A percentile compares a stretch with the other conserved stretches of the same genome.
These are phyloP conservation scores for Calycopis cecrops DNA, from an alignment of 1,140 invertebrate species.

Conservation along the genomic window DNA sequence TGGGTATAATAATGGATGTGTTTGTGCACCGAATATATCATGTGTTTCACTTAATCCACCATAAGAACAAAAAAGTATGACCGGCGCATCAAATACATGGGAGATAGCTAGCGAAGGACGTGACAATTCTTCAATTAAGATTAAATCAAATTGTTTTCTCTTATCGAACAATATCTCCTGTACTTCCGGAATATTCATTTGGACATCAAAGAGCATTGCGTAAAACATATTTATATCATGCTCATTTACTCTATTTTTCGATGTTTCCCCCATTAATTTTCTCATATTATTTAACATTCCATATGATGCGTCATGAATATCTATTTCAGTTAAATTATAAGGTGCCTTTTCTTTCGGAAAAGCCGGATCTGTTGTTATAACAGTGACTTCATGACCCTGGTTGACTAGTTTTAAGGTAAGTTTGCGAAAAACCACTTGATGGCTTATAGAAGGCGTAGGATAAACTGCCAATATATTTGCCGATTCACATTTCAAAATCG, in stretches of 20 bases:
- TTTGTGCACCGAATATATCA: conserved; percentile 25
- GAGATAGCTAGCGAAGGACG: conserved; percentile 24
- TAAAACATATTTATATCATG: conserved; percentile 15
- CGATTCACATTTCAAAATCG: no score
- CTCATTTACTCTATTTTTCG: no score
- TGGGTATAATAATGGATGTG: conserved; percentile 39
- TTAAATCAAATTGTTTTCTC: conserved; percentile 37
- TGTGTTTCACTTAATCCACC: conserved; percentile 22
- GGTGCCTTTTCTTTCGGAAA: conserved; percentile 33
- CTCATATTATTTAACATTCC: background rate
- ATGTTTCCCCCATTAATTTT: no score
- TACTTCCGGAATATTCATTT: no score
- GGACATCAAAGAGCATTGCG: conserved; percentile 28
- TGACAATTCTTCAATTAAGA: conserved; percentile 31
- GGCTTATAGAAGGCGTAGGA: conserved; percentile 73
- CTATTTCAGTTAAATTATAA: conserved; percentile 50
- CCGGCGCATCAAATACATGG: conserved; percentile 35
- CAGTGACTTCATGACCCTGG: conserved; percentile 69
- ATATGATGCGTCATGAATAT: conserved; percentile 47
- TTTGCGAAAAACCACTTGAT: conserved; percentile 73
- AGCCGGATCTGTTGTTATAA: conserved; percentile 53
- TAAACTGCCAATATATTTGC: conserved; percentile 71
- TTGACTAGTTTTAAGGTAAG: conserved; percentile 60
- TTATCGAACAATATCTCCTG: conserved; percentile 28
- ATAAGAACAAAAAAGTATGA: conserved; percentile 41